A percentile compares a stretch with the other conserved stretches of the same genome.
Conservation (phyloP, 2,113 vertebrate genomes). For the Hippolais icterina region DNA sequence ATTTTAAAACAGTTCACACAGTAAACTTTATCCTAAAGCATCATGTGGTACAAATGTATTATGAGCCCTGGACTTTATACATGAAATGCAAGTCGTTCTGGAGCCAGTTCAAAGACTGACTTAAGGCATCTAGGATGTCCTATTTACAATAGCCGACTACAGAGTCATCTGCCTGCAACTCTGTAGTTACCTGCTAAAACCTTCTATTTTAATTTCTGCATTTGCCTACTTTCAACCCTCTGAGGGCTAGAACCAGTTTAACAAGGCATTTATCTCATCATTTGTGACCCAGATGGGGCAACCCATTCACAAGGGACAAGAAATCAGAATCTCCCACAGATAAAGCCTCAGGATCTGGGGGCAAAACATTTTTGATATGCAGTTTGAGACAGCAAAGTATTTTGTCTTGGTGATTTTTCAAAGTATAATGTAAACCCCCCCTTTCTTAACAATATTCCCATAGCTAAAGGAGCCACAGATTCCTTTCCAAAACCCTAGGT, state of each 20-base stretch:
- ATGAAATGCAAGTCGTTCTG: background rate
- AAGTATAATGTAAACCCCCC: background rate
- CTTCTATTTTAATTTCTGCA: constrained; percentile 57
- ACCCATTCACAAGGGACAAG: background rate
- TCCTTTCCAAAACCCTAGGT: background rate
- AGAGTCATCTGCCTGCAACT: constrained; percentile 46
- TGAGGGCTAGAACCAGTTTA: constrained; percentile 52
- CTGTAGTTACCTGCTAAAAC: constrained; percentile 60
- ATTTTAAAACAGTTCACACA: constrained; percentile 54
- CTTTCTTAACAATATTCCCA: background rate
- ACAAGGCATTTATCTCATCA: constrained; percentile 41
- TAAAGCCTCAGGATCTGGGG: background rate
- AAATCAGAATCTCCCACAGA: constrained; percentile 13
- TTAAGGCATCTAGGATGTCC: constrained; percentile 38
- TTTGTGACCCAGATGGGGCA: constrained; percentile 43
- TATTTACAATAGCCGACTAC: constrained; percentile 47
- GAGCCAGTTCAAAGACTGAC: constrained; percentile 55
- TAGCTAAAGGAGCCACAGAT: background rate
- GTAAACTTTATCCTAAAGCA: constrained; percentile 57
- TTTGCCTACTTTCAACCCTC: constrained; percentile 65
- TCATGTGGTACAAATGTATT: constrained; percentile 5
- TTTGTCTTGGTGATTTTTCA: background rate
- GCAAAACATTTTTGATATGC: background rate
- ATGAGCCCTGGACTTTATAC: constrained; percentile 15
- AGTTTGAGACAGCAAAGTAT: background rate